A percentile compares a stretch with the other conserved stretches of the same genome.
Evolutionary conservation across 2,797 vertebrate species (phyloP).

Genomic region (Masticophis lateralis): DNA sequence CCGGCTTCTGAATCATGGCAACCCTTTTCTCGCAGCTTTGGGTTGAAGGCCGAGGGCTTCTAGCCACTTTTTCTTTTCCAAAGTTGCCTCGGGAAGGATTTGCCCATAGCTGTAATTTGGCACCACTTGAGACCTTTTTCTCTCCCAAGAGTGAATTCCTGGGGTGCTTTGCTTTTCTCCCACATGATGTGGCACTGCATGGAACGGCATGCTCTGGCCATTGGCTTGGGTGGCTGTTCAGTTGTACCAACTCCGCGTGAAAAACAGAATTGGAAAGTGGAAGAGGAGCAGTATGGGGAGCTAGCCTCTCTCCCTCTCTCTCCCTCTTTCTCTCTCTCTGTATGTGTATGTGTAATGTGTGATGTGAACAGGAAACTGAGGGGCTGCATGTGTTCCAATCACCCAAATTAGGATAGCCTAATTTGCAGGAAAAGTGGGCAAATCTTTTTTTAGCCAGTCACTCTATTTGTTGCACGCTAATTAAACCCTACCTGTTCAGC

Average conservation of each 20-base stretch:
- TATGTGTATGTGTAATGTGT: too few species aligned
- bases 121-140: neutral
- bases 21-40: neutral
- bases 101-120: too few species aligned
- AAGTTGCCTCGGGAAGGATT: neutral
- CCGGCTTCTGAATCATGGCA: neutral
- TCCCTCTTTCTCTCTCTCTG: neutral
- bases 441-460: neutral
- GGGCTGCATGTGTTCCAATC: neutral
- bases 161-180: neutral
- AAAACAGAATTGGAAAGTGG: neutral
- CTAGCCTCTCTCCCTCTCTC: neutral
- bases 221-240: neutral
- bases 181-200: rapidly evolving
- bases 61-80: neutral
- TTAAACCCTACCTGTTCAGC: conserved; percentile 38
- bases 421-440: neutral
- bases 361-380: neutral
- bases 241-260: neutral
- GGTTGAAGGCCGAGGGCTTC: neutral
- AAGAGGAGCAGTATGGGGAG: neutral
- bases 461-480: conserved; percentile 26
- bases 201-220: neutral
- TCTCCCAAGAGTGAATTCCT: rapidly evolving
- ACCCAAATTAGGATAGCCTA: neutral